These are phyloP conservation scores for Petroica traversi DNA, from an alignment of 2,113 vertebrate species.

Conservation along the genomic window DNA sequence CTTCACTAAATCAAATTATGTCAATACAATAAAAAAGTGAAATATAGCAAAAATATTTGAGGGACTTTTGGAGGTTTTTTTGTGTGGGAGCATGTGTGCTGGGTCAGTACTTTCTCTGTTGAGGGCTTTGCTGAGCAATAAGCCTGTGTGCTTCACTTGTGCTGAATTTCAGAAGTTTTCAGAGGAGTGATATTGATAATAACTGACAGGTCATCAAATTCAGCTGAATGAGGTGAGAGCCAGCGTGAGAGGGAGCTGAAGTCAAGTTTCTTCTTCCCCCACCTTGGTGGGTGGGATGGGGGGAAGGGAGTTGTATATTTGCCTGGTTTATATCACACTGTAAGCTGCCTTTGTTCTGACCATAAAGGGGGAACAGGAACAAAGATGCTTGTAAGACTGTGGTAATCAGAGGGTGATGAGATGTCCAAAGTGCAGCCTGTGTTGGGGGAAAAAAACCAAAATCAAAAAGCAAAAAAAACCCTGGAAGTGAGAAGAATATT, in stretches of 20 bases:
- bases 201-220: not conserved
- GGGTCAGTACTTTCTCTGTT: not conserved
- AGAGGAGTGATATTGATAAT: not conserved
- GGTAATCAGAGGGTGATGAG: not conserved
- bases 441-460: not conserved
- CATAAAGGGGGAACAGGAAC: no score
- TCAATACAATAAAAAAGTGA: not conserved
- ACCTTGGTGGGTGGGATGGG: rapidly evolving
- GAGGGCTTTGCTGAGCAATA: not conserved
- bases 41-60: not conserved
- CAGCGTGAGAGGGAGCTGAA: not conserved
- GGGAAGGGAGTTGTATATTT: not conserved
- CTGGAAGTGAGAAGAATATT: not conserved
- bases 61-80: not conserved
- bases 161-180: not conserved
- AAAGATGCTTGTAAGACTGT: not conserved
- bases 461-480: rapidly evolving
- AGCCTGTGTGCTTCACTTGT: not conserved
- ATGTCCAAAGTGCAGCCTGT: not conserved
- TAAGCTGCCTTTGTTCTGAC: not conserved
- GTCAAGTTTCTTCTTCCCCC: not conserved
- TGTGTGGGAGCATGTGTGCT: not conserved
- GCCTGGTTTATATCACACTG: not conserved
- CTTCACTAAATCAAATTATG: not conserved
- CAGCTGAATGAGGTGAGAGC: not conserved